phyloP scores from a whole-genome alignment of 2,888 invertebrate species.

The Rotaria sp. region DNA sequence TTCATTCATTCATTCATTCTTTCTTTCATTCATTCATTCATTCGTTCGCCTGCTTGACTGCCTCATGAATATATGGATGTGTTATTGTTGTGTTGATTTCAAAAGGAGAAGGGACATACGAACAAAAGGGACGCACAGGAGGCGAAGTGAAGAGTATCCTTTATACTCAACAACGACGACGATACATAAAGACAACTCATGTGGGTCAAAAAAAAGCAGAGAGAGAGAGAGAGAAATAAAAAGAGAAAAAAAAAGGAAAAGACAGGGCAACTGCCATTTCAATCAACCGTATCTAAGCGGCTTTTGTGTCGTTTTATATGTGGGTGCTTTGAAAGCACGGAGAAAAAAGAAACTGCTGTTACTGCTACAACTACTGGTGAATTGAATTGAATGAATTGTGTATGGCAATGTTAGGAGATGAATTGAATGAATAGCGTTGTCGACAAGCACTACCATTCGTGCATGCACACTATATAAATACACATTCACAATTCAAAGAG shows the following conservation, averaged over 20 bases:
- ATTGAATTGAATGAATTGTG: constrained; percentile 19
- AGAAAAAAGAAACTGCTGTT: constrained; percentile 24
- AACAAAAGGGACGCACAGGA: constrained; percentile 22
- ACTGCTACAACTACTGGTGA: neutral
- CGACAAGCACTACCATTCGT: constrained; percentile 22
- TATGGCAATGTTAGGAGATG: constrained; percentile 17
- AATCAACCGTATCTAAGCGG: constrained; percentile 24
- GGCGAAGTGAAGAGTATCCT: constrained; percentile 22
- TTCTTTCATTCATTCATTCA: constrained; percentile 30
- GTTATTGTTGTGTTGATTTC: constrained; percentile 24
- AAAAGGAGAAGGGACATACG: constrained; percentile 7
- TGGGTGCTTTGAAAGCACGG: neutral
- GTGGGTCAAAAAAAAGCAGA: neutral
- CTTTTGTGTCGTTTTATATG: constrained; percentile 17
- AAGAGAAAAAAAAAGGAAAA: neutral
- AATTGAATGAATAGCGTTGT: neutral
- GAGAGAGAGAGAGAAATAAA: neutral
- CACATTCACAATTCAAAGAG: neutral
- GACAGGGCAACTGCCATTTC: constrained; percentile 24
- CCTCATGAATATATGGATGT: constrained; percentile 19
- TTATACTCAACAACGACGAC: constrained; percentile 19
- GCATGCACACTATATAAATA: constrained; percentile 1
- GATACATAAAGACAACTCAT: constrained; percentile 19
- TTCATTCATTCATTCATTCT: neutral
- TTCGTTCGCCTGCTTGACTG: constrained; percentile 29